These are phyloP conservation scores for Melipona beecheii DNA, from an alignment of 2,888 invertebrate genomes.

Conservation along the genomic window DNA sequence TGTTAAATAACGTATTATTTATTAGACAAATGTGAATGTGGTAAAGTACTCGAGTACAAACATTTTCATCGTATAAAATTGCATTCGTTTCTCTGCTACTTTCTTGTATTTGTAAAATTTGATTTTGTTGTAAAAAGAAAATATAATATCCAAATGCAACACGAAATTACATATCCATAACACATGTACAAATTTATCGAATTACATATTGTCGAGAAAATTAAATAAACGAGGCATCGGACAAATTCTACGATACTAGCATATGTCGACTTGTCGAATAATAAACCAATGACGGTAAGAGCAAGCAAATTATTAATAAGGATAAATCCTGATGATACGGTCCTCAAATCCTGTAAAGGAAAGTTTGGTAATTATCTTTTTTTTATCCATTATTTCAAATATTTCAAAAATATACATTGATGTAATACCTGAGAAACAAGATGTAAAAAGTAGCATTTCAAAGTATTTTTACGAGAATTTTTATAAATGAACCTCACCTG, in stretches of 20 bases:
- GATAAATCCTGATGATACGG: slow-evolving; percentile 86
- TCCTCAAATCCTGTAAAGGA: slow-evolving; percentile 87
- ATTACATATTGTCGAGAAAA: slow-evolving; percentile 73
- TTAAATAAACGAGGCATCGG: slow-evolving; percentile 88
- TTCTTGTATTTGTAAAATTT: background rate
- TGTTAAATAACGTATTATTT: background rate
- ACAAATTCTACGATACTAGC: slow-evolving; percentile 88
- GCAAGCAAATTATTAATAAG: slow-evolving; percentile 89
- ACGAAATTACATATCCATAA: slow-evolving; percentile 67
- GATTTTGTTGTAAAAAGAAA: slow-evolving; percentile 51
- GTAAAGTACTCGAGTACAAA: background rate
- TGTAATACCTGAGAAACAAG: background rate
- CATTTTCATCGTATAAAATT: background rate
- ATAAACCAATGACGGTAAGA: slow-evolving; percentile 89
- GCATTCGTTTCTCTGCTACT: background rate
- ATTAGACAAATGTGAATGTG: background rate
- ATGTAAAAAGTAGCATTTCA: background rate
- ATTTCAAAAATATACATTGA: background rate
- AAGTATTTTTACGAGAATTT: background rate
- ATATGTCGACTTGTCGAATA: slow-evolving; percentile 88
- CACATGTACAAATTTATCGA: slow-evolving; percentile 57
- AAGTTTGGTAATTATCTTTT: background rate
- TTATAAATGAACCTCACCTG: slow-evolving; percentile 22
- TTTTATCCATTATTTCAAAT: background rate
- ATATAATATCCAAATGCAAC: slow-evolving; percentile 71